These are phyloP conservation scores for Diplosoma virens DNA, from an alignment of 23 tunicate species.

Conservation along the genomic window DNA sequence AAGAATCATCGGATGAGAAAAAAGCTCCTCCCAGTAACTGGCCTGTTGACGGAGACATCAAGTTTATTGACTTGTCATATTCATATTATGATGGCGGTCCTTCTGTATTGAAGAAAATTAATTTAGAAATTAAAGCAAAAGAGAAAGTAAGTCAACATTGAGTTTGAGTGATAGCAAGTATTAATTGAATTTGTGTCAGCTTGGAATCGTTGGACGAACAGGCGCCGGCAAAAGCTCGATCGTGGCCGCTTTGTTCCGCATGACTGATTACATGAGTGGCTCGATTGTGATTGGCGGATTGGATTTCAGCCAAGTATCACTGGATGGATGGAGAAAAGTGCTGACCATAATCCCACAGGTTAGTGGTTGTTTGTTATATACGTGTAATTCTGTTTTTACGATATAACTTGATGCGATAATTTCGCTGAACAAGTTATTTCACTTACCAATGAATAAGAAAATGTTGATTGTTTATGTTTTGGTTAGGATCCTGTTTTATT, in stretches of 20 bases:
- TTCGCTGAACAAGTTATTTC: no score
- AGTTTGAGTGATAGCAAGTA: no score
- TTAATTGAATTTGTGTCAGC: conserved; percentile 13
- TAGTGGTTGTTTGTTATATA: no score
- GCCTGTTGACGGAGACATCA: conserved; percentile 56
- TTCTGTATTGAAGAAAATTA: conserved; percentile 39
- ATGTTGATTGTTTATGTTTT: no score
- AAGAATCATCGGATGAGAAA: conserved; percentile 37
- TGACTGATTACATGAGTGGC: conserved; percentile 41
- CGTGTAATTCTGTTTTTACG: no score
- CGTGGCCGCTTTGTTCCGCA: conserved; percentile 60
- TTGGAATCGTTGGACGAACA: conserved; percentile 85
- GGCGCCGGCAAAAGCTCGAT: conserved; percentile 92
- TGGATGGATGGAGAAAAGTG: conserved; percentile 39
- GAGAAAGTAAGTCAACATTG: conserved; percentile 54
- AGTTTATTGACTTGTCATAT: conserved; percentile 46
- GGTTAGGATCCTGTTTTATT: conserved; percentile 86
- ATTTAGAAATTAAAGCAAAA: conserved; percentile 36
- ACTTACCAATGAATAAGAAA: no score
- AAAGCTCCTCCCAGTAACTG: conserved; percentile 45
- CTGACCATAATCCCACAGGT: conserved; percentile 75
- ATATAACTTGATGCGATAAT: no score
- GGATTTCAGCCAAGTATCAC: conserved; percentile 21
- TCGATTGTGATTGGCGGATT: conserved; percentile 63
- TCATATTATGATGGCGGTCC: conserved; percentile 77